phyloP scores from a whole-genome alignment of 2,113 vertebrate species.

The Hippotragus niger region DNA sequence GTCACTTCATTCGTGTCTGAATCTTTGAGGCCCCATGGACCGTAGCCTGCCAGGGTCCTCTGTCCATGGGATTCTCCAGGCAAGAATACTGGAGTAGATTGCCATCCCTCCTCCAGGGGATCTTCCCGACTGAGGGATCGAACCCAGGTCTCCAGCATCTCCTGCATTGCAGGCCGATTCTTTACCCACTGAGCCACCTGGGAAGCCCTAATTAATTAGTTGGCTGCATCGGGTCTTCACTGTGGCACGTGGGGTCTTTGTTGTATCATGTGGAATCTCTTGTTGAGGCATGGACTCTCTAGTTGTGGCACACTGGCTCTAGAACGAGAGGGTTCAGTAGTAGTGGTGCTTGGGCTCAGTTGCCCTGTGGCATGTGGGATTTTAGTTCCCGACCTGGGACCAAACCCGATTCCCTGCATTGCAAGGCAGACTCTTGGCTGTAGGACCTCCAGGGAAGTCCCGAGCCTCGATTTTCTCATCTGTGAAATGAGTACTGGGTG shows the following conservation, averaged over 20 bases:
- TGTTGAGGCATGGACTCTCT: background rate
- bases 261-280: background rate
- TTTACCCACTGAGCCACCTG: background rate
- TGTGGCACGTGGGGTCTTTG: background rate
- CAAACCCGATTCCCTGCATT: background rate
- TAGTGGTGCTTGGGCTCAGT: background rate
- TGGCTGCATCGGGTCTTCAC: background rate
- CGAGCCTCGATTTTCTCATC: background rate
- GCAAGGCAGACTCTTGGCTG: background rate
- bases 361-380: background rate
- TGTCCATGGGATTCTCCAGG: background rate
- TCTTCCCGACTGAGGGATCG: background rate
- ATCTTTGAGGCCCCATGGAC: background rate
- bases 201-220: background rate
- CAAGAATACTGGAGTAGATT: background rate
- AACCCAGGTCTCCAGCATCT: background rate
- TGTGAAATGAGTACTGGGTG: background rate
- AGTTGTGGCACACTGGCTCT: background rate
- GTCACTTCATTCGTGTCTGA: background rate
- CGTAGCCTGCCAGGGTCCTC: background rate
- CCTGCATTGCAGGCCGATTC: background rate
- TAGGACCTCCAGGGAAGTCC: background rate
- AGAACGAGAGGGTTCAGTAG: background rate
- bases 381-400: background rate
- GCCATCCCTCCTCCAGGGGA: background rate